phyloP scores from a whole-genome alignment of 2,797 vertebrate genomes.

The Tamandua tetradactyla region DNA sequence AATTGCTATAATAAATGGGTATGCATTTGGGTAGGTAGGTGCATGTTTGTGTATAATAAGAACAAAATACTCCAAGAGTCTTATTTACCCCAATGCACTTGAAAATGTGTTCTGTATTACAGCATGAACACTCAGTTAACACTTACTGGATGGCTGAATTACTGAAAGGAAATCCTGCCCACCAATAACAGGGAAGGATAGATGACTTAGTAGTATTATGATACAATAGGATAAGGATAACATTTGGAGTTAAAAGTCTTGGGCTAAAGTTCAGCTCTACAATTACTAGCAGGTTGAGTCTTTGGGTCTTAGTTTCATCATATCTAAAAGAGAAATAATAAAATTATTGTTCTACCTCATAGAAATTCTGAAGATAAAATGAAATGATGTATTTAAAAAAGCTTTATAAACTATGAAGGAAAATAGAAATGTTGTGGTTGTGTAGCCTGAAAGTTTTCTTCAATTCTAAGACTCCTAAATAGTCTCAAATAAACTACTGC shows the following conservation, averaged over 20 bases:
- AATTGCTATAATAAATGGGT: conserved; percentile 4
- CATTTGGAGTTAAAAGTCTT: conserved; percentile 31
- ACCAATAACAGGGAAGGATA: conserved; percentile 30
- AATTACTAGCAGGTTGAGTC: conserved; percentile 39
- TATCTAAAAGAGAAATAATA: conserved; percentile 52
- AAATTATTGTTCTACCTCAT: conserved; percentile 27
- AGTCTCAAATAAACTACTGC: conserved; percentile 52
- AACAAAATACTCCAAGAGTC: conserved; percentile 41
- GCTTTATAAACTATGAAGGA: conserved; percentile 32
- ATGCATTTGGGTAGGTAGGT: conserved; percentile 13
- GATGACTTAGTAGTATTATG: conserved; percentile 44
- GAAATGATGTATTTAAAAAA: conserved; percentile 38
- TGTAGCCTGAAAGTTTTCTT: not conserved
- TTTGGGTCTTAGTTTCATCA: conserved; percentile 37
- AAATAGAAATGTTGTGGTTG: conserved; percentile 21
- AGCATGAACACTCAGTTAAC: conserved; percentile 38
- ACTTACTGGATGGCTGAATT: conserved; percentile 17
- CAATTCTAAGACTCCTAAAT: conserved; percentile 50
- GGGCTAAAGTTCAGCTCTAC: not conserved
- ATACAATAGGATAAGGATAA: not conserved
- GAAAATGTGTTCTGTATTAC: conserved; percentile 39
- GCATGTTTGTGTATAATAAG: conserved; percentile 14
- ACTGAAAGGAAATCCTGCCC: conserved; percentile 51
- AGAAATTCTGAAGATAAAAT: conserved; percentile 26
- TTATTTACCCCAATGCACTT: conserved; percentile 35